A percentile compares a stretch with the other conserved stretches of the same genome.
These are phyloP conservation scores for Macrochelys suwanniensis DNA, from an alignment of 2,797 vertebrate species.

Conservation along the genomic window DNA sequence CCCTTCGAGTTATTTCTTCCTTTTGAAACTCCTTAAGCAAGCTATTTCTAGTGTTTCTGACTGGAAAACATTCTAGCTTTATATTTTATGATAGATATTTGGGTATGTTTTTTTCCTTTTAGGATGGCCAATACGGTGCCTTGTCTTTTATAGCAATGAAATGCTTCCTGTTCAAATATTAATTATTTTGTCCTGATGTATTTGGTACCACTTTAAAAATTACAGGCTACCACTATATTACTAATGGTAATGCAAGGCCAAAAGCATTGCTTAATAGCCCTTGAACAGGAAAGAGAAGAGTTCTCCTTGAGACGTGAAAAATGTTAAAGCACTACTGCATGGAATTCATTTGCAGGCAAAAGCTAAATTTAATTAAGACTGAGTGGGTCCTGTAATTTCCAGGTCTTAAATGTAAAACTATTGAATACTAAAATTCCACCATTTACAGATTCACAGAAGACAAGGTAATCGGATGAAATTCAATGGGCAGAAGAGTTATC, in stretches of 20 bases:
- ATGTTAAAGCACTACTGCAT: background rate
- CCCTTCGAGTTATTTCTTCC: constrained; percentile 59
- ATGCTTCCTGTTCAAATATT: background rate
- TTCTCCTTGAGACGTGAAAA: background rate
- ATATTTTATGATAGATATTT: background rate
- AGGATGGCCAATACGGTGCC: background rate
- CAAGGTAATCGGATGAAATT: background rate
- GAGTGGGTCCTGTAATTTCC: background rate
- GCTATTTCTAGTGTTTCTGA: constrained; percentile 25
- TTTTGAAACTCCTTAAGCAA: constrained; percentile 42
- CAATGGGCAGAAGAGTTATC: background rate
- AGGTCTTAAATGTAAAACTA: background rate
- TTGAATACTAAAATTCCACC: background rate
- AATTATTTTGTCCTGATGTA: background rate
- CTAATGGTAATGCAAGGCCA: background rate
- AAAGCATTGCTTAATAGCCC: background rate
- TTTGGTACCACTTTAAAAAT: constrained; percentile 9
- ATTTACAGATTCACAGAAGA: background rate
- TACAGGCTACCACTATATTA: background rate
- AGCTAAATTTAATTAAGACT: rapidly evolving
- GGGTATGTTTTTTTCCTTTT: background rate
- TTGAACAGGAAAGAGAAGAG: background rate
- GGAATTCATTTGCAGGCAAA: background rate
- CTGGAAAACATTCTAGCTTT: background rate
- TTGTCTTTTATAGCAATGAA: background rate